Evolutionary conservation across 2,888 invertebrate species (phyloP), one percentile per base, ranked within the genome.

Genomic region (Celastrina argiolus): DNA sequence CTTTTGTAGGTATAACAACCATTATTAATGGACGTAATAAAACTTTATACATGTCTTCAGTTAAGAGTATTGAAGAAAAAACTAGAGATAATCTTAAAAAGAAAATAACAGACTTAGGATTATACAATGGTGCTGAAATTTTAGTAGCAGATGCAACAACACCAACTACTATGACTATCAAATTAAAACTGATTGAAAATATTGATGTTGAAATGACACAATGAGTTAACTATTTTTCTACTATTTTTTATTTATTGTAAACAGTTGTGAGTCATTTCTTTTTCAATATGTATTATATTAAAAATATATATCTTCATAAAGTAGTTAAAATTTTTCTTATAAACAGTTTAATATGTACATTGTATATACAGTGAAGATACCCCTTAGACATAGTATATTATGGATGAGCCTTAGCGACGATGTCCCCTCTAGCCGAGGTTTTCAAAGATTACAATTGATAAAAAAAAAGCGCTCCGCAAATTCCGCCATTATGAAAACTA

Each of bases 81-180:
- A 99, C 98, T 0, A 93, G 96, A 74, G 94, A 94, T 64, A 99
- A 99, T 91, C 92, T 99, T 71, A 95, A 95, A 74, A 97, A 96
- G 88, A 95, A 96, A 67, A 85, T 99, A 65, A 92, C 92, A 69
- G 99, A 99, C 74, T 91, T 99, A 67, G 97, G 96, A 2, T 87
- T 99, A 22, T 92, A 85, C 68, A 95, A 98, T 84, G 98, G 97
- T 0, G 95, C 95, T 66, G 96, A 97, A 80, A 92, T 99, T 66
- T 93, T 97, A 73, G 97, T 99, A 1, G 97, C 98, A 0, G 99
- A 99, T 91, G 91, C 95, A 22, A 98, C 99, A 3, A 95, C 96
- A 5, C 98, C 98, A 0, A 95, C 94, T 76, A 94, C 97, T 8
- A 87, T 97, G 63, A 93, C 95, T n/a, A 89, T 97, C 66, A 94